Evolutionary conservation across 30 jellyfish, hydroid and myxozoan species (phyloP), one percentile per base, ranked within the genome.

Genomic region (Turritopsis rubra): DNA sequence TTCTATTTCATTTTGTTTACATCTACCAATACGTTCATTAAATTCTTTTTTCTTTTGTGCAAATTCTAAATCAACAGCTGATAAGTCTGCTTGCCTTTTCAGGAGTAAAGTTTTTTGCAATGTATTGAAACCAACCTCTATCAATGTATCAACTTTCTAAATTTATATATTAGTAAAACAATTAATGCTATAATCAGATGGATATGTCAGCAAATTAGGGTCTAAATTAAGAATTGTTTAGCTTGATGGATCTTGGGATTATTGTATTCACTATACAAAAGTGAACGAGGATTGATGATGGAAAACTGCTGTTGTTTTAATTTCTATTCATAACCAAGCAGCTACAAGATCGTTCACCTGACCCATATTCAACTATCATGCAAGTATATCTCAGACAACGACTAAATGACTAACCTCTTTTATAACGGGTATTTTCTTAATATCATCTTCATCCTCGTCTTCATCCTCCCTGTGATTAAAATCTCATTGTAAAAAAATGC

Each of bases 101-200:
- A 88, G 31, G 54, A 88, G 83, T 18, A 88, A 65, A 0, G 96
- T 88, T 41, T 83, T 74, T 68, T 88, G 96, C n/a, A 88, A 73
- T 28, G 96, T 88, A 29, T 88, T 88, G 29, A 52, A 54, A 7
- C 96, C 96, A 29, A 84, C 65, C 68, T 83, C 96, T 77, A 88
- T 54, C 23, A 88, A 81, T 19, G 68, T 88, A 8, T 88, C 91
- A 28, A 52, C 84, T 54, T 79, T 84, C 96, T 88, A 79, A 41
- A 41, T 86, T 9, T n/a, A 70, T 9, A 53, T 1, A 53, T 0
- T 66, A 66, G 21, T 9, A 78, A 19, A 83, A 73, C 28, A 16
- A 7, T n/a, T 24, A 27, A 41, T 41, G 60, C 60, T 41, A 41
- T 3, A 41, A 41, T 41, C 60, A 41, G 13, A 3, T 3, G 13